Base-by-base conservation (phyloP, 2,888 invertebrate genomes). In the Dicycla oo region DNA sequence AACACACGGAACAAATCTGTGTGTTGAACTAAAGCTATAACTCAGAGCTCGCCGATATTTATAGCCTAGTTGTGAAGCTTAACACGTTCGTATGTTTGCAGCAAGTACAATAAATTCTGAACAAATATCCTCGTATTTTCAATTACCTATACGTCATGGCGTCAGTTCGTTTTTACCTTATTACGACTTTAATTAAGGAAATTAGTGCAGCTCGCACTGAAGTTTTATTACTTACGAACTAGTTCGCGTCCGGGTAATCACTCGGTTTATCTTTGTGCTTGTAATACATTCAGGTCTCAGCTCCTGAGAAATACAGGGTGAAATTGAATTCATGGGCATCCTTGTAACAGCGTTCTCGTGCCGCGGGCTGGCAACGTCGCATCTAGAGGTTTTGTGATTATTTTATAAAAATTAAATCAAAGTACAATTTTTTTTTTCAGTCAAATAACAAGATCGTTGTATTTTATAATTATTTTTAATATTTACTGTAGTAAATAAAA, bases 1-100 rank as follows among this genome's bases (percentile, higher is more conserved):
- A 87, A 87, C 85, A 85, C 83, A 81, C 87, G 75, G 81, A 87
- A 86, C 87, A 88, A 91, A 91, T 91, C 89, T 88, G 88, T 89
- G 84, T 89, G 86, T 87, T 83, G 80, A 91, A 91, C 90, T 88
- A 85, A 80, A 87, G 80, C 91, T 84, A 92, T 93, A 92, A 93
- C 86, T 93, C 93, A 93, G 86, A 82, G 90, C 86, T 87, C 86
- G 84, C 88, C 93, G 88, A 93, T 93, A 93, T 93, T 93, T 93
- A 93, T 93, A 85, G 92, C 91, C 86, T 89, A 88, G 91, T 92
- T 90, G 88, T 87, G 87, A 91, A 85, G 91, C 92, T 93, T 92
- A 90, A 90, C 92, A 92, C 91, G 91, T 91, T 84, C 88, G 84
- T 88, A 86, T 90, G 89, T 92, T 92, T 90, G 86, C 86, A 73